Base-by-base conservation (phyloP, 1,140 invertebrate genomes). In the Drosophila burlai region DNA sequence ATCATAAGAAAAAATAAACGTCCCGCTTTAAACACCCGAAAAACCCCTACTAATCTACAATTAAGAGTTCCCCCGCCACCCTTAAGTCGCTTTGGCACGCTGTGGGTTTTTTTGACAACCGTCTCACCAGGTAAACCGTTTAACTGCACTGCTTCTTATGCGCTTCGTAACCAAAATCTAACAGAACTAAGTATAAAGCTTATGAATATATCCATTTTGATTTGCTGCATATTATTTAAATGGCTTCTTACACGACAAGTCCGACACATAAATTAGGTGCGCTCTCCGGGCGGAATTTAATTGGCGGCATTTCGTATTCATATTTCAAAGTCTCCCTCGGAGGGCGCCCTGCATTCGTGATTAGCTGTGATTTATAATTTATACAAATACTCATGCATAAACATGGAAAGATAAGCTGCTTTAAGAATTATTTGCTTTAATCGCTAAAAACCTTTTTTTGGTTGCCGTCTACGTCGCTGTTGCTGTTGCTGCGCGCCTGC, bases 31-130 rank as follows among this genome's bases (percentile, higher is more conserved):
- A 87, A 77, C 29, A 47, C 46, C 49, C 18, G 18, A 62, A 60
- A 75, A 52, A 66, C 13, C 42, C 72, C 42, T 42, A 65, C 75
- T 78, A 61, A 77, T 68, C 75, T 68, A 69, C 45, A 57, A 72
- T 76, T 74, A 75, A 77, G 74, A 72, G 72, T 69, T 52, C 68
- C 73, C 57, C 74, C 80, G 71, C 62, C 83, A 87, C 80, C 84
- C 92, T 87, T 91, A 92, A 92, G 93, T 94, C 94, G 94, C 94
- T 94, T 94, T 94, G 94, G 94, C 94, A 94, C 94, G 94, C 93
- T 93, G 90, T 93, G 93, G 93, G 93, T 93, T 93, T 93, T 91
- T 89, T 92, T 89, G 81, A 86, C 92, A 90, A 93, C 86, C 86
- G 92, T 89, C 90, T 93, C 92, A 93, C 92, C 93, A 93, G 93